Base-by-base conservation (phyloP, 2,113 vertebrate genomes). In the Lasiurus cinereus region DNA sequence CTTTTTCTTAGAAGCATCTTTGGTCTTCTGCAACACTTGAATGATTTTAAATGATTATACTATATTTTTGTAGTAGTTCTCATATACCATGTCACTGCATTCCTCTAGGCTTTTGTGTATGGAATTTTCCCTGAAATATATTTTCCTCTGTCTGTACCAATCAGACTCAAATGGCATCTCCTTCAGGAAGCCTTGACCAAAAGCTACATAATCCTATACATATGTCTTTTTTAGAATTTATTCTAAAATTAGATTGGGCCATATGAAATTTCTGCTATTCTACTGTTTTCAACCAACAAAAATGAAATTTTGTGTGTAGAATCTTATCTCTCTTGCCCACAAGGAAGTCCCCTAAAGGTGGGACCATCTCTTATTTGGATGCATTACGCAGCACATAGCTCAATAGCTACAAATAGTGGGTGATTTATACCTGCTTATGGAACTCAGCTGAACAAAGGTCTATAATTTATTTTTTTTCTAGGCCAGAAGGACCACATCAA, bases 401-500 rank as follows among this genome's bases (percentile, higher is more conserved):
- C 16, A 74, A 29, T 16, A 27, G 16, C 27, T 77, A 18, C 19
- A 84, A 48, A 33, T 78, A n/a, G 6, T 85, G n/a, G 5, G 27
- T 78, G 15, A 77, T 85, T 73, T 77, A 88, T 46, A 78, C 3
- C 13, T 83, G 31, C 43, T 52, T 94, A 78, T 69, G 67, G 36
- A 80, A 50, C 13, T 52, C n/a, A 72, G 72, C 66, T 89, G 31
- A 83, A 76, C 31, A 76, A 66, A 92, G 31, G 7, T 78, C 8
- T 18, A 18, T 78, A 80, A 83, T 94, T 78, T 94, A 90, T 72
- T 91, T 93, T 93, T 94, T 69, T 39, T 39, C 39, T 83, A 94
- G 70, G 43, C 10, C 79, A 76, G 16, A 4, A 77, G 36, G 31
- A 91, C 70, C 7, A 91, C 76, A 70, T 74, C 64, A 85, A 54